Conservation (phyloP, 2,113 vertebrate species). For the Aptenodytes forsteri region DNA sequence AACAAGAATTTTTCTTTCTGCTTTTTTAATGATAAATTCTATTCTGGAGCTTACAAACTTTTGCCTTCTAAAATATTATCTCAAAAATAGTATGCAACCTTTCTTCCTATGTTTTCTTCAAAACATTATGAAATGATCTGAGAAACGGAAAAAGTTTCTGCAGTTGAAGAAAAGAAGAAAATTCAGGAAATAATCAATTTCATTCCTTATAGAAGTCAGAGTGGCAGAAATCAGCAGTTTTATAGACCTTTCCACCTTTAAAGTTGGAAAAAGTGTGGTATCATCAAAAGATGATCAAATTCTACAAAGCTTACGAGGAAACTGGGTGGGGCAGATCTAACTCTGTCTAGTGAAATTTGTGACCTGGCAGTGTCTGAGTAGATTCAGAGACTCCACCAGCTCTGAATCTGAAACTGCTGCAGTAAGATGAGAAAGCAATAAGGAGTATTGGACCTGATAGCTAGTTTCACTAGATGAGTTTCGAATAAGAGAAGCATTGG, state of each 20-base stretch:
- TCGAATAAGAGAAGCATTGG: not conserved
- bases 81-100: not conserved
- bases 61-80: not conserved
- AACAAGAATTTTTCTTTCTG: not conserved
- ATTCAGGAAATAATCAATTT: not conserved
- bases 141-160: not conserved
- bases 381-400: not conserved
- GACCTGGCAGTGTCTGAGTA: not conserved
- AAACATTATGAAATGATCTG: not conserved
- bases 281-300: not conserved
- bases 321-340: not conserved
- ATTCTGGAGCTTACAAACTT: not conserved
- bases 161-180: not conserved
- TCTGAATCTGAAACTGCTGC: not conserved
- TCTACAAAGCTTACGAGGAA: not conserved
- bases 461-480: not conserved
- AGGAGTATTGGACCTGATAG: not conserved
- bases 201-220: not conserved
- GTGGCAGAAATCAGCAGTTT: not conserved
- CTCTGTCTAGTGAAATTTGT: not conserved
- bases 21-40: not conserved
- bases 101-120: not conserved
- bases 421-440: not conserved
- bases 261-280: not conserved
- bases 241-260: not conserved